These are phyloP conservation scores for Pogonomyrmex californicus DNA, from an alignment of 1,140 invertebrate species.

Conservation along the genomic window DNA sequence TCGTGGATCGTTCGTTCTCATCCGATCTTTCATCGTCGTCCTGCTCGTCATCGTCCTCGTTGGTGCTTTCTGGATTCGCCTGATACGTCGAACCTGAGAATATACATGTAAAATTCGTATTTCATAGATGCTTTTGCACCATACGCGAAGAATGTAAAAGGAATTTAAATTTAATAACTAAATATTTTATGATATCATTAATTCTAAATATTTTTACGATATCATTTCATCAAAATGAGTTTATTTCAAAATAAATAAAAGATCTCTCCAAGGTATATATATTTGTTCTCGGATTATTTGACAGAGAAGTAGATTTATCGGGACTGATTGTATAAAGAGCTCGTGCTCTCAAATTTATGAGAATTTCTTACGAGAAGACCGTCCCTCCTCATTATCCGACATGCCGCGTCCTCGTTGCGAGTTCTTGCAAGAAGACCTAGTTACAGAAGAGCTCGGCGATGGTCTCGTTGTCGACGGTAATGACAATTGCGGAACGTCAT, in stretches of 20 bases:
- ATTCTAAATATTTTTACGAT: neutral
- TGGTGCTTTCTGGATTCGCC: slow-evolving; percentile 86
- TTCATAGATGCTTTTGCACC: neutral
- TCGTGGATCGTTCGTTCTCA: slow-evolving; percentile 46
- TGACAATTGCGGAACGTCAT: slow-evolving; percentile 94
- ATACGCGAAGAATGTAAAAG: neutral
- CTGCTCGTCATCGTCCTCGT: slow-evolving; percentile 78
- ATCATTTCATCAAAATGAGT: neutral
- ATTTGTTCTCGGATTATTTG: slow-evolving; percentile 6
- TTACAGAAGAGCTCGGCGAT: slow-evolving; percentile 83
- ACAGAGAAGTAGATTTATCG: slow-evolving; percentile 9
- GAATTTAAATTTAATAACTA: neutral
- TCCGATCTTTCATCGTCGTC: slow-evolving; percentile 50
- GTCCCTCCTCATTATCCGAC: slow-evolving; percentile 75
- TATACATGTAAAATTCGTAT: neutral
- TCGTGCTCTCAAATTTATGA: slow-evolving; percentile 87
- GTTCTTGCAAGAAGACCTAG: slow-evolving; percentile 89
- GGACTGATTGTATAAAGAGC: slow-evolving; percentile 82
- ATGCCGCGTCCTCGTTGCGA: slow-evolving; percentile 68
- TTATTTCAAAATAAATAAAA: neutral
- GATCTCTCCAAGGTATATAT: neutral
- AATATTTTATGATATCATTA: neutral
- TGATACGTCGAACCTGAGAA: slow-evolving; percentile 90
- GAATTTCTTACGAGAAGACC: slow-evolving; percentile 71
- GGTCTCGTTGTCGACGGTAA: slow-evolving; percentile 88